Evolutionary conservation across 2,797 vertebrate genomes (phyloP).

Genomic region (Bovichtus variegatus): DNA sequence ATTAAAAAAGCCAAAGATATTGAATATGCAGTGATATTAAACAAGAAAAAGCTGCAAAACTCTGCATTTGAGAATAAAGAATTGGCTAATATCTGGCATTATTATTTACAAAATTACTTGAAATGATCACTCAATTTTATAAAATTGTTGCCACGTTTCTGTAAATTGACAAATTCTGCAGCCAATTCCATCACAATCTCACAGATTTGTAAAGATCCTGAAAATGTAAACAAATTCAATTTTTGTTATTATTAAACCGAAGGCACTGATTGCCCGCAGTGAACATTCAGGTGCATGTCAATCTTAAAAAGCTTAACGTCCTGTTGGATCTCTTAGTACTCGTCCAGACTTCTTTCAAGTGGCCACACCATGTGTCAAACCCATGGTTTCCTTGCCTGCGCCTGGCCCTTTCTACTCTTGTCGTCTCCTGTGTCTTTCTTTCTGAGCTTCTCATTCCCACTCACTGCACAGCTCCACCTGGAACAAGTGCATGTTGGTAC

Average conservation of each 20-base stretch:
- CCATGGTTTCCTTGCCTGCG: slow-evolving; percentile 4
- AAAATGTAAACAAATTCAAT: neutral
- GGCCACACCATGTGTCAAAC: slow-evolving; percentile 4
- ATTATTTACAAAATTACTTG: too few species aligned
- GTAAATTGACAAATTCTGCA: neutral
- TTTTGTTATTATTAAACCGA: neutral
- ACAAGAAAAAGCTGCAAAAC: neutral
- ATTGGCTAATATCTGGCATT: neutral
- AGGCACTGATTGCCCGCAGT: neutral
- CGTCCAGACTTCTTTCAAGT: slow-evolving; percentile 24
- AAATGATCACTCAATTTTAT: neutral
- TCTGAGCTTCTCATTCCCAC: slow-evolving; percentile 30
- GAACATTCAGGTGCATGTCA: neutral
- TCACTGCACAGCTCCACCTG: slow-evolving; percentile 54
- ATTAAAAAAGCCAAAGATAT: too few species aligned
- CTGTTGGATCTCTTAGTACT: neutral
- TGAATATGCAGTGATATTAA: neutral
- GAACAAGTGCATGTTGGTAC: slow-evolving; percentile 87
- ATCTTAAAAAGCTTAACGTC: slow-evolving; percentile 1
- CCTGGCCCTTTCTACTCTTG: slow-evolving; percentile 5
- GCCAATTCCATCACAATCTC: neutral
- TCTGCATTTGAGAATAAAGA: neutral
- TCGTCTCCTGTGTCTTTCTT: slow-evolving; percentile 7
- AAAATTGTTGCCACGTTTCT: neutral
- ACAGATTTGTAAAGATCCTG: neutral